Evolutionary conservation across 2,888 invertebrate genomes (phyloP).

Genomic region (Lamellibrachia satsuma): DNA sequence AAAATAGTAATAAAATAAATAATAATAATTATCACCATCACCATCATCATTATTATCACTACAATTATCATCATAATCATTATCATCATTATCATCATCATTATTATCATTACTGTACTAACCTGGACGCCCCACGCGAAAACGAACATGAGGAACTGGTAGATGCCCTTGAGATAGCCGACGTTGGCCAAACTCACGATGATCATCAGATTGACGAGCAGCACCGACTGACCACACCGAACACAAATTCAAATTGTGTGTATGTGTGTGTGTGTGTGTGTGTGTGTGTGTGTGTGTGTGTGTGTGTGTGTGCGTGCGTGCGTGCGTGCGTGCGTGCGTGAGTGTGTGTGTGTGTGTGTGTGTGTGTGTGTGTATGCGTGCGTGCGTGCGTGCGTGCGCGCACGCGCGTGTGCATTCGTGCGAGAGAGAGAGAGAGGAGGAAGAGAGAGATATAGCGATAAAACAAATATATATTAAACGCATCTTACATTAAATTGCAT

Average conservation of each 20-base stretch:
- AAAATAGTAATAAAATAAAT: too few species aligned
- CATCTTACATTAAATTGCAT: too few species aligned
- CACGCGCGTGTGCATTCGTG: too few species aligned
- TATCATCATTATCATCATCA: too few species aligned
- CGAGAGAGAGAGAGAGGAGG: too few species aligned
- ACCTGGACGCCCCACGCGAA: constrained; percentile 84
- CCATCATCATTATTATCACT: too few species aligned
- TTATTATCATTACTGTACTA: neutral
- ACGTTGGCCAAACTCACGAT: constrained; percentile 87
- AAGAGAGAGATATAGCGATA: too few species aligned
- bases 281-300: neutral
- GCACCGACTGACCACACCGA: constrained; percentile 73
- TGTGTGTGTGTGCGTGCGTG: neutral
- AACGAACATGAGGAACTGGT: constrained; percentile 85
- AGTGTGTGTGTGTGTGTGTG: neutral
- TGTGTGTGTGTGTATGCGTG: too few species aligned
- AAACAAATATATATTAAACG: too few species aligned
- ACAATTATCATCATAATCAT: too few species aligned
- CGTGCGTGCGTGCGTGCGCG: too few species aligned
- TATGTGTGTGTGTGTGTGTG: neutral
- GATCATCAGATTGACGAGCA: constrained; percentile 93
- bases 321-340: neutral
- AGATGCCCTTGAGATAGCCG: constrained; percentile 81
- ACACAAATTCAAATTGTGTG: constrained; percentile 44
- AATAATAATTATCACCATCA: too few species aligned